These are phyloP conservation scores for Drosophila peninsularis DNA, from an alignment of 2,888 invertebrate species.

Conservation along the genomic window DNA sequence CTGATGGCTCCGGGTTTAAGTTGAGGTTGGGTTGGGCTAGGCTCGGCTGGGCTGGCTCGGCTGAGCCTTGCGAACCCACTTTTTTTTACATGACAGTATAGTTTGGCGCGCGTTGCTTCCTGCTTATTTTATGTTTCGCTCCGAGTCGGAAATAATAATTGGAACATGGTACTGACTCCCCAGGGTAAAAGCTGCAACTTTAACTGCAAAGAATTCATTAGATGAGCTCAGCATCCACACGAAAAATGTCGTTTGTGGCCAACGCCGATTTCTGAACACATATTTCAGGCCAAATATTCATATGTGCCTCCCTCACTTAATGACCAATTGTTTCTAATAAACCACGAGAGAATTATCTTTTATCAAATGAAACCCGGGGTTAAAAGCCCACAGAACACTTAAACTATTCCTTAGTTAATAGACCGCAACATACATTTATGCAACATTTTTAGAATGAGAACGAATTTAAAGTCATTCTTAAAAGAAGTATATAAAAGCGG, in stretches of 20 bases:
- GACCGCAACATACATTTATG: too few species aligned
- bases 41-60: background rate
- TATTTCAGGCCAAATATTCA: slow-evolving; percentile 1
- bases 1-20: slow-evolving; percentile 43
- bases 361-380: too few species aligned
- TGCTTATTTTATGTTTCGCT: slow-evolving; percentile 77
- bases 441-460: too few species aligned
- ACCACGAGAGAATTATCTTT: background rate
- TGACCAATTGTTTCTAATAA: slow-evolving; percentile 11
- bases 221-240: slow-evolving; percentile 46
- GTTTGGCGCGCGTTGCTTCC: slow-evolving; percentile 60
- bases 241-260: slow-evolving; percentile 44
- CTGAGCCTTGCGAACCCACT: slow-evolving; percentile 18
- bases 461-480: too few species aligned
- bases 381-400: too few species aligned
- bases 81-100: slow-evolving; percentile 47
- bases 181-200: slow-evolving; percentile 12
- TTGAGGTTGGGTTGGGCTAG: slow-evolving; percentile 30
- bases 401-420: too few species aligned
- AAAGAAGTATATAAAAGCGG: too few species aligned
- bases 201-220: slow-evolving; percentile 52
- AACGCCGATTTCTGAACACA: slow-evolving; percentile 4
- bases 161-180: slow-evolving; percentile 70
- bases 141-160: slow-evolving; percentile 77
- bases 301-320: background rate